These are phyloP conservation scores for Chamaea fasciata DNA, from an alignment of 2,113 vertebrate species.

Conservation along the genomic window DNA sequence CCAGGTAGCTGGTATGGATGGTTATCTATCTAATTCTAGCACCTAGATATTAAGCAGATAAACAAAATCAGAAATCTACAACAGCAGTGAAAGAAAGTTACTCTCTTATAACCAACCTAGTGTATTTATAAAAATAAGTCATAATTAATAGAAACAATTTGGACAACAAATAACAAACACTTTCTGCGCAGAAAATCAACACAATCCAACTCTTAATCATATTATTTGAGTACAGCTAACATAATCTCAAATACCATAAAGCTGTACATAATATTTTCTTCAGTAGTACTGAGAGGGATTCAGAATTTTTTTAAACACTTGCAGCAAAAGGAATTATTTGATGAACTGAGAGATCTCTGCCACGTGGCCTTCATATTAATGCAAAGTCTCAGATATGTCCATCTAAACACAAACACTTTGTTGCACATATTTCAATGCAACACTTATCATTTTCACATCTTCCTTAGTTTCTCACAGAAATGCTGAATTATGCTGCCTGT, in stretches of 20 bases:
- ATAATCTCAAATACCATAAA: neutral
- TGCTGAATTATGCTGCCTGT: neutral
- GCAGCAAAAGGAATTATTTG: neutral
- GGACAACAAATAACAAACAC: neutral
- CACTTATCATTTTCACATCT: neutral
- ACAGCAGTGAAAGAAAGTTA: neutral
- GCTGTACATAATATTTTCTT: neutral
- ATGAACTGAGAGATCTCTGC: neutral
- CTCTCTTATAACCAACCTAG: neutral
- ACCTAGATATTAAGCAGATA: slow-evolving; percentile 46
- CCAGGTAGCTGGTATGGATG: neutral
- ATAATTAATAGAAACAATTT: neutral
- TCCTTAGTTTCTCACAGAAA: neutral
- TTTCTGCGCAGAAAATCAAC: neutral
- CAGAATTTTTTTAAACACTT: neutral
- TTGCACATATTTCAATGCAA: neutral
- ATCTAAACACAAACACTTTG: neutral
- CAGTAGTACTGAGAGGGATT: neutral
- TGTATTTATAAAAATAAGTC: neutral
- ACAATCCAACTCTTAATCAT: neutral
- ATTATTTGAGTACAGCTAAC: neutral
- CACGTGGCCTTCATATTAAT: neutral
- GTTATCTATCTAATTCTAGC: neutral
- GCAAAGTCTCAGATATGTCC: neutral
- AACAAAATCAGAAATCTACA: neutral